A percentile compares a stretch with the other conserved stretches of the same genome.
phyloP scores from a whole-genome alignment of 2,113 vertebrate species.

The Morone chrysops region DNA sequence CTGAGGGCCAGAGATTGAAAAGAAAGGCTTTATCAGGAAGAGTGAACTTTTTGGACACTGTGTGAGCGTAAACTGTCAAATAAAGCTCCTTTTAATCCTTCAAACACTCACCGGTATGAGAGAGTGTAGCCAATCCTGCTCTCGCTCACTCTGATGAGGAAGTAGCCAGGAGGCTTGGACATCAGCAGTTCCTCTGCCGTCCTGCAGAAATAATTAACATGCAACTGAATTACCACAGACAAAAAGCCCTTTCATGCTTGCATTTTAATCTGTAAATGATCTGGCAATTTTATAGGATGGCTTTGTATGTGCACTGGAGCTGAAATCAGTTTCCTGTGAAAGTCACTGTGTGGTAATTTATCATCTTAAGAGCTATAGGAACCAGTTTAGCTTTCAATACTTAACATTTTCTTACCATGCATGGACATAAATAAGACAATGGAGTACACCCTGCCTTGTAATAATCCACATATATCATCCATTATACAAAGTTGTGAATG shows the following conservation, averaged over 20 bases:
- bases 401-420: not conserved
- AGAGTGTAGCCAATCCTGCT: constrained; percentile 88
- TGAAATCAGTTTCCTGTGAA: not conserved
- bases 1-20: constrained; percentile 54
- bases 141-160: constrained; percentile 89
- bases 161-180: constrained; percentile 81
- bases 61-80: not conserved
- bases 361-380: not conserved
- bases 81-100: not conserved
- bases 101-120: constrained; percentile 85
- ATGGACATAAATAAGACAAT: not conserved
- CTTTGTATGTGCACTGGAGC: not conserved
- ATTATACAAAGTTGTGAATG: not conserved
- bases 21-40: not conserved
- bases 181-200: constrained; percentile 84
- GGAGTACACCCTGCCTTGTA: not conserved
- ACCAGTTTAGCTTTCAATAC: not conserved
- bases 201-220: constrained; percentile 71
- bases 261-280: constrained; percentile 8
- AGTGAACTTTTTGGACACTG: not conserved
- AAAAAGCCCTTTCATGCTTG: constrained; percentile 12
- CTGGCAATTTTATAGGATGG: not conserved
- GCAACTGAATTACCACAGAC: not conserved
- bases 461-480: not conserved
- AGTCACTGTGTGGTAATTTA: not conserved